These are phyloP conservation scores for Azemiops feae DNA, from an alignment of 2,113 vertebrate species.

Conservation along the genomic window DNA sequence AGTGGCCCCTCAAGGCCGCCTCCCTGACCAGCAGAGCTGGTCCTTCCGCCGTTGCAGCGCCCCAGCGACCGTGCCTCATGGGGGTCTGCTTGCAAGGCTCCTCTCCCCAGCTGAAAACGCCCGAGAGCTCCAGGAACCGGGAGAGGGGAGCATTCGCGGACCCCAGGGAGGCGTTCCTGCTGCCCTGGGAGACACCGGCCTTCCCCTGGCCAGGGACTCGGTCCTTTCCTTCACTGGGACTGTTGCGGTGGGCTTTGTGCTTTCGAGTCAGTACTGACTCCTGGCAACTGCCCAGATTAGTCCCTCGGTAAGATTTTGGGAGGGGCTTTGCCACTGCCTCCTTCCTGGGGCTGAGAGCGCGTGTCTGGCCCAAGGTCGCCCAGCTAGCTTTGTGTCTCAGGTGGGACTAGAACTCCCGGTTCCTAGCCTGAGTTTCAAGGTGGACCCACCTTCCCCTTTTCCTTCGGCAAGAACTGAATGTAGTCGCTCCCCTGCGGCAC, in stretches of 20 bases:
- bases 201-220: conserved; percentile 93
- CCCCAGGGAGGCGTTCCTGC: conserved; percentile 95
- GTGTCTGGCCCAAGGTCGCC: conserved; percentile 24
- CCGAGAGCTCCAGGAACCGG: conserved; percentile 92
- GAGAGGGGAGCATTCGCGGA: conserved; percentile 90
- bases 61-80: conserved; percentile 80
- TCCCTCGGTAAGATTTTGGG: background rate
- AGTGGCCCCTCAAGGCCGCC: background rate
- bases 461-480: conserved; percentile 97
- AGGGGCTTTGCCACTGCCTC: background rate
- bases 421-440: conserved; percentile 95
- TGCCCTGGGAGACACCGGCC: conserved; percentile 92
- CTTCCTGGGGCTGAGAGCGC: background rate
- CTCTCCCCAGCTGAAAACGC: conserved; percentile 96
- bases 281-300: background rate
- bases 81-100: conserved; percentile 96
- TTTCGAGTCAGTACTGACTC: background rate
- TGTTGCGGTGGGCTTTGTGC: conserved; percentile 84
- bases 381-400: background rate
- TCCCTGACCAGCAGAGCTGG: conserved; percentile 80
- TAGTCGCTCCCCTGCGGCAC: conserved; percentile 97
- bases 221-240: conserved; percentile 86
- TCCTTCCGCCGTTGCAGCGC: conserved; percentile 87
- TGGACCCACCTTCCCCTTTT: conserved; percentile 96
- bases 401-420: conserved; percentile 66